Evolutionary conservation across 2,113 vertebrate genomes (phyloP).

Genomic region (Bothrops jararaca): DNA sequence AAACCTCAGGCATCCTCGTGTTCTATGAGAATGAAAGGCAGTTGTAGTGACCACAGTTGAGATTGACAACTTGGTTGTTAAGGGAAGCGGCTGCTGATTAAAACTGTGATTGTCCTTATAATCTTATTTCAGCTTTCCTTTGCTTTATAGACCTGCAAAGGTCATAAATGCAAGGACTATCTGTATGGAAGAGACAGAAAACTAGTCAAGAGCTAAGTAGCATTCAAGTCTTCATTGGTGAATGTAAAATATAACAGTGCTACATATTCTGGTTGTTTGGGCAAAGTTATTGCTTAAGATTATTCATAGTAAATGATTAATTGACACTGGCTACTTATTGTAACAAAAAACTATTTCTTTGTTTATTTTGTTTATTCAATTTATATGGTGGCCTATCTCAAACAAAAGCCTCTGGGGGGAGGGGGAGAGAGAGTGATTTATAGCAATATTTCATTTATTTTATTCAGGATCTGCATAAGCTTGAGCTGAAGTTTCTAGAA

Average conservation of each 20-base stretch:
- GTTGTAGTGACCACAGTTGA: not conserved
- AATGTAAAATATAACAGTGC: not conserved
- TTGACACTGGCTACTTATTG: not conserved
- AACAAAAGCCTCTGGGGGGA: not conserved
- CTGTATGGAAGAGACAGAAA: too few relatives aligned
- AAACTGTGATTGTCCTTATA: not conserved
- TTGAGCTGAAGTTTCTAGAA: slow-evolving; percentile 75
- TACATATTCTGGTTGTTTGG: not conserved
- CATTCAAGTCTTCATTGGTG: not conserved
- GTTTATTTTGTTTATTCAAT: not conserved
- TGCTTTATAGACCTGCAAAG: too few relatives aligned
- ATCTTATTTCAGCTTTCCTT: too few relatives aligned
- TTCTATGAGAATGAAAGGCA: not conserved
- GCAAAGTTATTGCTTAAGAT: not conserved
- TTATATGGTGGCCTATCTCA: not conserved
- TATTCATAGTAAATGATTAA: not conserved
- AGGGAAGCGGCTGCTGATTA: too few relatives aligned
- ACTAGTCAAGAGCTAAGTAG: too few relatives aligned
- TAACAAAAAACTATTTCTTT: not conserved
- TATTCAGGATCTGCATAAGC: slow-evolving; percentile 80
- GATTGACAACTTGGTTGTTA: not conserved
- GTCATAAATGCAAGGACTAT: too few relatives aligned
- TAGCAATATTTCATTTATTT: slow-evolving; percentile 11
- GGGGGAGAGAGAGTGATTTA: not conserved
- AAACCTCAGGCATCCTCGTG: not conserved